These are phyloP conservation scores for Martes martes DNA, from an alignment of 2,113 vertebrate species.

Conservation along the genomic window DNA sequence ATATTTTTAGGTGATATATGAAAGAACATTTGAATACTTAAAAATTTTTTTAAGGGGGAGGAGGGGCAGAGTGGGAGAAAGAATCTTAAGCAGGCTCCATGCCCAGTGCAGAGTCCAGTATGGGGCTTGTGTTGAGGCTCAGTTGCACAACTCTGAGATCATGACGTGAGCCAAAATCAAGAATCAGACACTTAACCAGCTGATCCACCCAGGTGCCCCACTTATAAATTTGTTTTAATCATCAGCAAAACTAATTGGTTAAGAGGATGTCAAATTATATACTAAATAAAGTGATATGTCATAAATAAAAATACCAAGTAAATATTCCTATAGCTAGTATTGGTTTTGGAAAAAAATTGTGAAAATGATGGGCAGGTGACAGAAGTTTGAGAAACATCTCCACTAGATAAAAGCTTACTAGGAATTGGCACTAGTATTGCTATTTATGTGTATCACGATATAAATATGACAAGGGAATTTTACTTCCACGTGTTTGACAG, in stretches of 20 bases:
- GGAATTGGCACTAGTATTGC: not conserved
- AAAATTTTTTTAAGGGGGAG: not conserved
- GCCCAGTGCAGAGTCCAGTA: not conserved
- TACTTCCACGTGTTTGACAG: not conserved
- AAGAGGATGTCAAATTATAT: not conserved
- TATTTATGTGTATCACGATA: not conserved
- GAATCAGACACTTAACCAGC: not conserved
- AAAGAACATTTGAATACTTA: not conserved
- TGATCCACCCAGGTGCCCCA: not conserved
- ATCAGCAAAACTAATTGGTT: not conserved
- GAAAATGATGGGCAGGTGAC: not conserved
- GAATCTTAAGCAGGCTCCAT: not conserved
- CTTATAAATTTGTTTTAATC: not conserved
- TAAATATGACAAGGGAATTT: not conserved
- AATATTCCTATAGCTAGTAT: not conserved
- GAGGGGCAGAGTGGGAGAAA: not conserved
- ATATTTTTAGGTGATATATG: not conserved
- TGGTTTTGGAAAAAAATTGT: not conserved
- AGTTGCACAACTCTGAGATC: not conserved
- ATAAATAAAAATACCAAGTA: not conserved
- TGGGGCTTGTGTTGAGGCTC: not conserved
- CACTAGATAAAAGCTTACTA: not conserved
- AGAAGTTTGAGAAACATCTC: not conserved
- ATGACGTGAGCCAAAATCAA: not conserved
- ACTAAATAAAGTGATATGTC: not conserved